Conservation (phyloP, 1,140 invertebrate genomes). For the Metaphire vulgaris region DNA sequence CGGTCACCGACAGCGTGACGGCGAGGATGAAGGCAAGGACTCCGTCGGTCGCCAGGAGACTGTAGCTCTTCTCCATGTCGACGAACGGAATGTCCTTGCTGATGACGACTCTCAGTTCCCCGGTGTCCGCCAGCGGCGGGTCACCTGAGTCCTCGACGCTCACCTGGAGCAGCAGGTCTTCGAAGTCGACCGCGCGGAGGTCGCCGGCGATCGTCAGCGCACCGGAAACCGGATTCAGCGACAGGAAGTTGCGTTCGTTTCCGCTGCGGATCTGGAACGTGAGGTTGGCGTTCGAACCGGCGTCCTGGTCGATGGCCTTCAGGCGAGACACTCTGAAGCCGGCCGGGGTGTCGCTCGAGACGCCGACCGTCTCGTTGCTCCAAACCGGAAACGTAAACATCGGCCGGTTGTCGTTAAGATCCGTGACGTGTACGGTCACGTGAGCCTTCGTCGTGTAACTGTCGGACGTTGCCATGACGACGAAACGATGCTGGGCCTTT, state of each 20-base stretch:
- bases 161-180: constrained; percentile 6
- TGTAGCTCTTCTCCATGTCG: background rate
- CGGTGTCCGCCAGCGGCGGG: background rate
- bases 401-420: constrained; percentile 31
- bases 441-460: constrained; percentile 40
- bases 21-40: background rate
- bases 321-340: constrained; percentile 17
- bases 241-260: constrained; percentile 15
- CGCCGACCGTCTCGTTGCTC: constrained; percentile 23
- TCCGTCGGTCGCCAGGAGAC: constrained; percentile 6
- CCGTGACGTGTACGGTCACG: constrained; percentile 25
- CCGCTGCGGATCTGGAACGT: constrained; percentile 17
- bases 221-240: constrained; percentile 6
- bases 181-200: constrained; percentile 1
- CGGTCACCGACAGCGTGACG: constrained; percentile 5
- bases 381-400: constrained; percentile 25
- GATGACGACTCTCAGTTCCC: constrained; percentile 12
- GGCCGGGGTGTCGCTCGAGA: constrained; percentile 18
- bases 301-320: constrained; percentile 23
- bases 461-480: constrained; percentile 56
- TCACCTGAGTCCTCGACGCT: background rate
- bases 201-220: background rate
- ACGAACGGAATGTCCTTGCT: constrained; percentile 19
- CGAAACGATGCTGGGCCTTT: constrained; percentile 5
- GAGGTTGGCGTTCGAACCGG: constrained; percentile 21